A percentile compares a stretch with the other conserved stretches of the same genome.
Conservation (phyloP, 2,113 vertebrate species). For the Tapirus terrestris region DNA sequence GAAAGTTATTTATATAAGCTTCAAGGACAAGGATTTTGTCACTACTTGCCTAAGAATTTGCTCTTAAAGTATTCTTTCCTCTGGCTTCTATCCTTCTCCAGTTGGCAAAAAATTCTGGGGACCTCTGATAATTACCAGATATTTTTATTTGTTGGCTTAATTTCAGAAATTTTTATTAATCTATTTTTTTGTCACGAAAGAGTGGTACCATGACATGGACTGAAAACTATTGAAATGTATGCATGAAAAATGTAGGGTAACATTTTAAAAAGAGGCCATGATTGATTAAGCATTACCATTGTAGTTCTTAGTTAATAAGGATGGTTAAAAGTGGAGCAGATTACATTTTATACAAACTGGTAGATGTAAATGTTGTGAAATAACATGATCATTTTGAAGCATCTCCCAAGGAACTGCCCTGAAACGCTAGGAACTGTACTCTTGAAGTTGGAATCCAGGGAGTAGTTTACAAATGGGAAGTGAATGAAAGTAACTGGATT, state of each 20-base stretch:
- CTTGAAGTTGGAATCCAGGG: not conserved
- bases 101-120: slow-evolving; percentile 81
- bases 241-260: not conserved
- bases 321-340: not conserved
- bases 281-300: not conserved
- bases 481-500: not conserved
- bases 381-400: not conserved
- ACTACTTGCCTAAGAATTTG: slow-evolving; percentile 90
- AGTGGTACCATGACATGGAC: not conserved
- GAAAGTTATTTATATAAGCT: slow-evolving; percentile 95
- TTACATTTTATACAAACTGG: not conserved
- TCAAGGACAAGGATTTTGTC: slow-evolving; percentile 93
- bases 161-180: slow-evolving; percentile 50
- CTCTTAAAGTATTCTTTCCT: slow-evolving; percentile 85
- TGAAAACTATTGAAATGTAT: slow-evolving; percentile 7
- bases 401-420: not conserved
- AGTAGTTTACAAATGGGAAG: not conserved
- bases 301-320: not conserved
- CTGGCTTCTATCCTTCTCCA: slow-evolving; percentile 86
- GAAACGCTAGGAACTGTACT: not conserved
- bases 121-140: slow-evolving; percentile 39
- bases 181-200: not conserved
- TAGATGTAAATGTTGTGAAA: not conserved
- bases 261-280: not conserved
- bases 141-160: slow-evolving; percentile 41